Conservation (phyloP, 1,140 invertebrate genomes). For the Drosophila aff. region DNA sequence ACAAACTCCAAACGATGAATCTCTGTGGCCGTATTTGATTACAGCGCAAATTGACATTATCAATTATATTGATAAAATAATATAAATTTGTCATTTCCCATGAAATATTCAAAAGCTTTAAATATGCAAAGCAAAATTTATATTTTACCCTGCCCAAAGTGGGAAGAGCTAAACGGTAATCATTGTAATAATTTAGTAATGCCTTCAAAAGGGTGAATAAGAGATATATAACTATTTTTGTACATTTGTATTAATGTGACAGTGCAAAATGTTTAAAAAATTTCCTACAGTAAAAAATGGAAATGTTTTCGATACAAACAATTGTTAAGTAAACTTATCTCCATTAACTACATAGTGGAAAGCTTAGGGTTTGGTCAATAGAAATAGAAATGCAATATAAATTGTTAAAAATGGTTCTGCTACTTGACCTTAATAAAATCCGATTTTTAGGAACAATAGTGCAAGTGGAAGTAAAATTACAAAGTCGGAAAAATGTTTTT, state of each 20-base stretch:
- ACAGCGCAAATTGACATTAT: constrained; percentile 53
- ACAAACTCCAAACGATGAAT: neutral
- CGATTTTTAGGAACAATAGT: too few relatives aligned
- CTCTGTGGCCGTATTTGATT: constrained; percentile 45
- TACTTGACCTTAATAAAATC: too few relatives aligned
- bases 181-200: neutral
- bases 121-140: neutral
- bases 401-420: too few relatives aligned
- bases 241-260: neutral
- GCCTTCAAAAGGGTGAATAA: neutral
- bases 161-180: neutral
- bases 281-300: too few relatives aligned
- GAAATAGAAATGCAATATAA: too few relatives aligned
- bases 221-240: neutral
- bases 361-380: too few relatives aligned
- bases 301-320: too few relatives aligned
- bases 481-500: too few relatives aligned
- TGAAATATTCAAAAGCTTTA: constrained; percentile 20
- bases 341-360: too few relatives aligned
- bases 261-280: neutral
- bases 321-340: too few relatives aligned
- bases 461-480: too few relatives aligned
- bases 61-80: constrained; percentile 60
- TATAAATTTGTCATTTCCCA: constrained; percentile 23
- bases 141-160: neutral